phyloP scores from a whole-genome alignment of 2,113 vertebrate genomes.

The Aegypius monachus region DNA sequence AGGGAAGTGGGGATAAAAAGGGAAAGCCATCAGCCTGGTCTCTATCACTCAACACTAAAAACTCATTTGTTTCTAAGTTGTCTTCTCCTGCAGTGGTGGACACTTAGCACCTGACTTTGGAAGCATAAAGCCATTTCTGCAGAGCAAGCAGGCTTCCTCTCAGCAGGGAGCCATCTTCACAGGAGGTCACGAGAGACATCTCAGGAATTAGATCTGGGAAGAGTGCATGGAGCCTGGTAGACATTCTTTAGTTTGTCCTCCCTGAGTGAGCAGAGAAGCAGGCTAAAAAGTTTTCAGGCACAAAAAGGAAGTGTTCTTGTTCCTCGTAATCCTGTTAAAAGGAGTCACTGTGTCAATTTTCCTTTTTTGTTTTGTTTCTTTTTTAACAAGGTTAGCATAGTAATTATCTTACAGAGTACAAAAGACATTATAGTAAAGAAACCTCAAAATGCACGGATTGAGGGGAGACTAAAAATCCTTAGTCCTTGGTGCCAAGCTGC shows the following conservation, averaged over 20 bases:
- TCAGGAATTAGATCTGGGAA: neutral
- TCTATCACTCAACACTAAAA: neutral
- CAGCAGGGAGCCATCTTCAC: neutral
- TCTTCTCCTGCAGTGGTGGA: neutral
- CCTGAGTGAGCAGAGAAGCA: neutral
- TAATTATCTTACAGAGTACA: constrained; percentile 40
- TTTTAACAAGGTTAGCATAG: neutral
- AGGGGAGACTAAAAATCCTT: neutral
- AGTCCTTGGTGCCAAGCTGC: constrained; percentile 1
- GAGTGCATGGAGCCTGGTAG: neutral
- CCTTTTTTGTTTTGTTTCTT: neutral
- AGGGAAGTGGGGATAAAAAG: neutral
- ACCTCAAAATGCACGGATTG: neutral
- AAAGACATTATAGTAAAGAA: neutral
- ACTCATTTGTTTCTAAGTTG: neutral
- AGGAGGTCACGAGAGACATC: neutral
- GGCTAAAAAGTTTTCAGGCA: neutral
- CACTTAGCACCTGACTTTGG: neutral
- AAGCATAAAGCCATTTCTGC: neutral
- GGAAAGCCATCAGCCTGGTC: neutral
- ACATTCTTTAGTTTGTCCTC: neutral
- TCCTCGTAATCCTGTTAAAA: neutral
- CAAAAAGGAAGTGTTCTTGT: neutral
- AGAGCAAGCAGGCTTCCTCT: neutral
- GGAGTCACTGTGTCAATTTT: neutral